phyloP scores from a whole-genome alignment of 2,797 vertebrate species.

The Amblyraja radiata region DNA sequence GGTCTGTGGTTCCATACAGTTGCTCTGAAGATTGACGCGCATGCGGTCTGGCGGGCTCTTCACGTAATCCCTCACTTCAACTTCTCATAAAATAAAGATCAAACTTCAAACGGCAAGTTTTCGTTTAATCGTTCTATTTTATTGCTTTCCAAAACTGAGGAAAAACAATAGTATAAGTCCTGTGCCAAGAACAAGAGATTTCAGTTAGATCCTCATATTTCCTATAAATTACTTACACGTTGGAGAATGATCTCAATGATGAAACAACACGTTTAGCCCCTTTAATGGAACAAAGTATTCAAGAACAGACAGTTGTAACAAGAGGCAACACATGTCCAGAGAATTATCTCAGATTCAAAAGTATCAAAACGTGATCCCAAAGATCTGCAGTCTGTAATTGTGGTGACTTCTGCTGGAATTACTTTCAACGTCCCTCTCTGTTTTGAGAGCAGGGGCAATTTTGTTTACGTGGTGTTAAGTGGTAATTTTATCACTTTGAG shows the following conservation, averaged over 20 bases:
- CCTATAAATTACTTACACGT: not conserved
- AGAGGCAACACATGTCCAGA: not conserved
- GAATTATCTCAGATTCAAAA: not conserved
- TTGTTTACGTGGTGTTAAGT: not conserved
- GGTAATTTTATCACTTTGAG: not conserved
- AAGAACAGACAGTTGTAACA: not conserved
- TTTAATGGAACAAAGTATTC: not conserved
- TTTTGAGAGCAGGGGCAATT: not conserved
- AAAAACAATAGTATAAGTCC: not conserved
- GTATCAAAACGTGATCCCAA: not conserved
- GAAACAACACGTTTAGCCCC: not conserved
- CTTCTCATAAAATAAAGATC: no score
- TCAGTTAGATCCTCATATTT: not conserved
- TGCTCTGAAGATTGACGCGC: no score
- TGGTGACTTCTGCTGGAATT: not conserved
- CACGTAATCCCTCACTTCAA: no score
- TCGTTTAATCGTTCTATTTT: not conserved
- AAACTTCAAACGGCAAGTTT: no score
- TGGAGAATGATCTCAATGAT: not conserved
- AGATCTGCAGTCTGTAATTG: not conserved
- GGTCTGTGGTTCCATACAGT: no score
- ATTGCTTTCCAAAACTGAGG: not conserved
- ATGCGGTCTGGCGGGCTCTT: no score
- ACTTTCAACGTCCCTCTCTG: no score
- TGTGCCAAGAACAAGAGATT: not conserved